A percentile compares a stretch with the other conserved stretches of the same genome.
phyloP scores from a whole-genome alignment of 1,140 invertebrate species.

The Whitmania pigra region DNA sequence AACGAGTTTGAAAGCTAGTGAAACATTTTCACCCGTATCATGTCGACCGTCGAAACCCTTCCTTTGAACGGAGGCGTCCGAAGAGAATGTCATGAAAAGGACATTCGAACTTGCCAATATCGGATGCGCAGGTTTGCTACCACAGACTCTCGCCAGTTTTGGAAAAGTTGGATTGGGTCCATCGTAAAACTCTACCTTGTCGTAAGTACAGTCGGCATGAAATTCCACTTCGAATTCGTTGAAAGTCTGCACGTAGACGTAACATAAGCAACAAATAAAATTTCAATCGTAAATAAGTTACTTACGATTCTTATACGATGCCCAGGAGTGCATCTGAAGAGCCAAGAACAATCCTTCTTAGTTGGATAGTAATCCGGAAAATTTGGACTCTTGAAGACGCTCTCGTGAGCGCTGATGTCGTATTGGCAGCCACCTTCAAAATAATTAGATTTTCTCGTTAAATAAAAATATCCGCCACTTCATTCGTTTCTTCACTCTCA shows the following conservation, averaged over 20 bases:
- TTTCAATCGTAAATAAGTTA: background rate
- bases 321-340: conserved; percentile 84
- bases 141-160: conserved; percentile 75
- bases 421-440: conserved; percentile 53
- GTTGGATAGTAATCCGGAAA: conserved; percentile 87
- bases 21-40: conserved; percentile 61
- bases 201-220: conserved; percentile 90
- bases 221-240: conserved; percentile 86
- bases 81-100: conserved; percentile 90
- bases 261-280: background rate
- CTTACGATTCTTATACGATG: conserved; percentile 77
- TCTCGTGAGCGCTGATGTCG: conserved; percentile 43
- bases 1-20: background rate
- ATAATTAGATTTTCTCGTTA: background rate
- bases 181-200: conserved; percentile 84
- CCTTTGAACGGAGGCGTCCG: conserved; percentile 82
- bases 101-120: conserved; percentile 77
- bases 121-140: conserved; percentile 72
- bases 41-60: conserved; percentile 81
- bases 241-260: conserved; percentile 52
- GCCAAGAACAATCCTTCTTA: conserved; percentile 92
- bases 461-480: too few relatives aligned
- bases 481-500: conserved; percentile 21
- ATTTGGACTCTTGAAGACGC: conserved; percentile 78
- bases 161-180: conserved; percentile 63